Base-by-base conservation (phyloP, 2,797 vertebrate genomes). In the Diglossa cyanea region DNA sequence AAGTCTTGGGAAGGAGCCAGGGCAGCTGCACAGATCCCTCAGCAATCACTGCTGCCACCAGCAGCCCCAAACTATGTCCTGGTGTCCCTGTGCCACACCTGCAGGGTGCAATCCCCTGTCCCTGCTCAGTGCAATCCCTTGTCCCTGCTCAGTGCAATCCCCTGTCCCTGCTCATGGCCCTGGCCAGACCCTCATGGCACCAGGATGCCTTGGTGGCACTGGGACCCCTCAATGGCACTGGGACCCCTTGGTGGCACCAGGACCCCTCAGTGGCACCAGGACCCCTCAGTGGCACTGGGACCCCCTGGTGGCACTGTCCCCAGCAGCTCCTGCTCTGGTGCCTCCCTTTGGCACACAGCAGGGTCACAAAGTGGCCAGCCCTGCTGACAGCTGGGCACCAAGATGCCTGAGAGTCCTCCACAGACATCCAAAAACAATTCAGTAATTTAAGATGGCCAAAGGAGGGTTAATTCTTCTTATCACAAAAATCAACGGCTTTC, bases 271-370 rank as follows among this genome's bases (percentile, higher is more conserved):
- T 35, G 35, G 35, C 35, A 35, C 35, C 9, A 16, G 40, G 7
- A 40, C 40, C 40, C 44, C 44, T 44, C 4, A 10, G 44, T 44
- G 19, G 42, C 42, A 44, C 42, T 5, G 19, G 42, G 19, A 44
- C 42, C 42, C 35, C 35, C 21, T 2, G 14, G 47, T 48, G 47
- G 24, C 24, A 15, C 47, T 2, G 7, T 33, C n/a, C 23, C 31
- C 31, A 54, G 53, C 31, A 54, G 53, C 31, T 54, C 51, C 20
- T n/a, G 31, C 53, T 31, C 53, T n/a, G 53, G 31, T 14, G 53
- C 53, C 47, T 6, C 3, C 0, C 8, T 10, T 9, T 7, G 4
- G 42, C 7, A 17, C 63, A 7, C 1, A 0, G 28, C 5, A 16
- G 58, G 37, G 26, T 37, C 7, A 1, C 60, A 8, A 1, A 31